Percentiles rank a stretch among this genome's conserved stretches.
phyloP scores from a whole-genome alignment of 2,888 invertebrate species.

The Scrobipalpa atriplicella region DNA sequence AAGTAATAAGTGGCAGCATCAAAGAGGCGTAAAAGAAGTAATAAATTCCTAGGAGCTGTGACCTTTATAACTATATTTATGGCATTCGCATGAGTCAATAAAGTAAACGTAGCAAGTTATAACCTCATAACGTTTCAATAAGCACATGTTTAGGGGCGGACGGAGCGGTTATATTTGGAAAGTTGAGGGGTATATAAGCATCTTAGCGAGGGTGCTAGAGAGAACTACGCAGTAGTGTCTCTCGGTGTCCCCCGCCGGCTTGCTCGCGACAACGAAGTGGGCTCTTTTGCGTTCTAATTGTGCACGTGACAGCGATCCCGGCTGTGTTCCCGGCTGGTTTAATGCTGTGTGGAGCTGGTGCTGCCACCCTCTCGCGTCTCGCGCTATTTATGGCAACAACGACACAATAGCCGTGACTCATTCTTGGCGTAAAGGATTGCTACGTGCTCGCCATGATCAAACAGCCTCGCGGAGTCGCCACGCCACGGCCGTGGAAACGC shows the following conservation, averaged over 20 bases:
- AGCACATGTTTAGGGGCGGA: constrained; percentile 37
- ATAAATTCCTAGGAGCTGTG: constrained; percentile 36
- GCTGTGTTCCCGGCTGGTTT: constrained; percentile 46
- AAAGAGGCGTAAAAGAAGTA: constrained; percentile 39
- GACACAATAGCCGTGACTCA: constrained; percentile 66
- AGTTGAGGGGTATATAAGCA: constrained; percentile 43
- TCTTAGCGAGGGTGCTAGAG: constrained; percentile 47
- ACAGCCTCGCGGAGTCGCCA: constrained; percentile 32
- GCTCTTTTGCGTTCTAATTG: constrained; percentile 64
- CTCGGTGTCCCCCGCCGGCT: constrained; percentile 5
- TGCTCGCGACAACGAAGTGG: constrained; percentile 53
- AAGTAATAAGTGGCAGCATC: constrained; percentile 38
- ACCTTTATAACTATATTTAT: constrained; percentile 48
- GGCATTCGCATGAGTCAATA: constrained; percentile 52
- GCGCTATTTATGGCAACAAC: constrained; percentile 67
- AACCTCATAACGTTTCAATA: constrained; percentile 39
- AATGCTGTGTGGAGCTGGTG: constrained; percentile 45
- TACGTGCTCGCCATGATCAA: constrained; percentile 56
- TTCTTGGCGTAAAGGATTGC: constrained; percentile 46
- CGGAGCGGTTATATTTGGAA: constrained; percentile 47
- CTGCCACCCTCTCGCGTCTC: constrained; percentile 55
- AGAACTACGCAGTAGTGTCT: constrained; percentile 47
- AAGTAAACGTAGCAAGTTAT: constrained; percentile 37
- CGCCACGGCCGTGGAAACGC: background rate
- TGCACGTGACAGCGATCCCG: constrained; percentile 48